Base-by-base conservation (phyloP, 2,888 invertebrate genomes). In the Drosophila diplacantha region DNA sequence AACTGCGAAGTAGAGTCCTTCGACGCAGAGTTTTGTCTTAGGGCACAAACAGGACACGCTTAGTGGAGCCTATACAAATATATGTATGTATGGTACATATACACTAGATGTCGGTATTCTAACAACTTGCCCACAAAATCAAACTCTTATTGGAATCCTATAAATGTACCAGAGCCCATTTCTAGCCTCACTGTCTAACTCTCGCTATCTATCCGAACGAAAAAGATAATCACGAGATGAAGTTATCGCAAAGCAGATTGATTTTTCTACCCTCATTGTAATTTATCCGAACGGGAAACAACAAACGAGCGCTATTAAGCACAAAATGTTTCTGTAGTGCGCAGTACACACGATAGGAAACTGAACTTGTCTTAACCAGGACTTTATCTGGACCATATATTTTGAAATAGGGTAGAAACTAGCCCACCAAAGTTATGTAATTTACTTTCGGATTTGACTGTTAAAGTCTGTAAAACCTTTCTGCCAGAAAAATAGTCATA, bases 1-100 rank as follows among this genome's bases (percentile, higher is more conserved):
- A 60, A 77, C 64, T 65, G 72, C 65, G 69, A 72, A 67, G 65
- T 46, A n/a, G 22, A 31, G 41, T 31, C 58, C 44, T 29, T 37
- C 14, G 14, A 16, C 29, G 8, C 35, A 12, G 31, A 20, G 67
- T 66, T 49, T 34, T 34, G 69, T 74, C 53, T 56, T 41, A 65
- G 43, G 60, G 61, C 65, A 57, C 53, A 52, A 52, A 47, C 22
- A 57, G 41, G 47, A 44, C 38, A 47, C 11, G 12, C 46, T 50
- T 38, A 31, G 32, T 20, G 43, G 51, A 44, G 44, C 12, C 16
- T 24, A 38, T 2, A 29, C 26, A 14, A 14, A 18, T 44, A 18
- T 18, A 26, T 38, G 3, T 37, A 37, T 20, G 1, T 37, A 16
- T n/a, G 8, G 14, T 31, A 46, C 32, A 24, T 31, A 53, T 31